A percentile compares a stretch with the other conserved stretches of the same genome.
phyloP scores from a whole-genome alignment of 2,888 invertebrate genomes.

The Caenorhabditis becei region DNA sequence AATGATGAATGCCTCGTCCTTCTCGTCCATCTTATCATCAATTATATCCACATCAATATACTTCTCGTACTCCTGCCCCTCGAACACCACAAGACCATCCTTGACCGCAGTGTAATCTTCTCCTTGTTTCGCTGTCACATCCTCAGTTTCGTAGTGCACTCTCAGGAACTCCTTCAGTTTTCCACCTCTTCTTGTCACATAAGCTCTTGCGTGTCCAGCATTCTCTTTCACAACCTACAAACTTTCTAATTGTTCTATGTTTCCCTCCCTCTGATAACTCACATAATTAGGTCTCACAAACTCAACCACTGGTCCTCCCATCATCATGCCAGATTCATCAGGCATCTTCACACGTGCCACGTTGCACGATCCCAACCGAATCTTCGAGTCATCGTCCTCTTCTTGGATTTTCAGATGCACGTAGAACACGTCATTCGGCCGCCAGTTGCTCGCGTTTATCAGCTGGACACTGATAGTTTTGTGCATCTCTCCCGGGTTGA shows the following conservation, averaged over 20 bases:
- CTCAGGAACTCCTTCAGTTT: conserved; percentile 36
- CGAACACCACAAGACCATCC: conserved; percentile 59
- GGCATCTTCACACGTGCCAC: conserved; percentile 67
- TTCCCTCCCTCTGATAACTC: conserved; percentile 20
- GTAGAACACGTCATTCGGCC: conserved; percentile 86
- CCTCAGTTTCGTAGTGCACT: conserved; percentile 84
- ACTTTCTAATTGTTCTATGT: neutral
- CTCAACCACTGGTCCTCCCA: conserved; percentile 60
- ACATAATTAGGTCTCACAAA: conserved; percentile 73
- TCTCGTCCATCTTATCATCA: conserved; percentile 85
- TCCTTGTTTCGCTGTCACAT: conserved; percentile 84
- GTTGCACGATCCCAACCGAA: conserved; percentile 83
- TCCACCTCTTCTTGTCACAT: conserved; percentile 62
- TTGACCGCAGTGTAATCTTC: conserved; percentile 83
- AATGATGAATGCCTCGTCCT: conserved; percentile 85
- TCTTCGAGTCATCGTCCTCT: conserved; percentile 75
- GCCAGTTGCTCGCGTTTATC: conserved; percentile 85
- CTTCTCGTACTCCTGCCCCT: conserved; percentile 83
- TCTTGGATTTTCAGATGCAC: conserved; percentile 83
- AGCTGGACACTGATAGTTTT: conserved; percentile 83
- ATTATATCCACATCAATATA: conserved; percentile 84
- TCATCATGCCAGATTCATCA: conserved; percentile 57
- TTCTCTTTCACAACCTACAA: conserved; percentile 71
- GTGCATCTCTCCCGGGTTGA: conserved; percentile 84
- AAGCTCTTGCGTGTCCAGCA: conserved; percentile 62